Evolutionary conservation across 2,888 invertebrate genomes (phyloP), one percentile per base, ranked within the genome.

Genomic region (Cyaniris semiargus): DNA sequence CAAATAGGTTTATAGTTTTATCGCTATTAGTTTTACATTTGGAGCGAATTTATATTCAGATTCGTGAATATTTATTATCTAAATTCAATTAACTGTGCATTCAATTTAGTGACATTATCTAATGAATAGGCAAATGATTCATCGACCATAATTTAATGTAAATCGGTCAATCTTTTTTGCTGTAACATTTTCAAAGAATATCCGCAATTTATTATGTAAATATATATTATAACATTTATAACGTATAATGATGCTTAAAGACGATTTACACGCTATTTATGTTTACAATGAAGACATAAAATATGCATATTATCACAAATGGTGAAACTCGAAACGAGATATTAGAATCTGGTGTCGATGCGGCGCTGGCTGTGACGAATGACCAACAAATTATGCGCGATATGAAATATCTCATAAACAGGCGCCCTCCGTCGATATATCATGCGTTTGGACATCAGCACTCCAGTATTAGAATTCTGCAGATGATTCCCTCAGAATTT

Each of bases 371-470:
- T 38, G 70, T 90, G 91, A 92, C 89, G 88, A 90, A 92, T 88
- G 89, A 87, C 83, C 81, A 82, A 83, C 79, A 82, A 84, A 86
- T 87, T 85, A 87, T 87, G 86, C 86, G 82, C 82, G 88, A 88
- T 91, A 92, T 92, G 91, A 90, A 91, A 93, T 91, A 92, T 92
- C 88, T 91, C 88, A 92, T 91, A 92, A 91, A 92, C 91, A 93
- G 89, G 85, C 87, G 86, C 85, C 85, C 81, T 84, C 85, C 84
- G 81, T 83, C 92, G 88, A 93, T 93, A 92, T 91, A 92, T 93
- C 92, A 93, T 86, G 83, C 85, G 87, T 90, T 89, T 88, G 89
- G 91, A 91, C 92, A 89, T 88, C 88, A 89, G 86, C 88, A 88
- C 87, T 86, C 86, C 84, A 84, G 86, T 89, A 91, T 91, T 92